Percentiles rank a stretch among this genome's conserved stretches.
Conservation (phyloP, 2,113 vertebrate genomes). For the Varanus komodoensis region DNA sequence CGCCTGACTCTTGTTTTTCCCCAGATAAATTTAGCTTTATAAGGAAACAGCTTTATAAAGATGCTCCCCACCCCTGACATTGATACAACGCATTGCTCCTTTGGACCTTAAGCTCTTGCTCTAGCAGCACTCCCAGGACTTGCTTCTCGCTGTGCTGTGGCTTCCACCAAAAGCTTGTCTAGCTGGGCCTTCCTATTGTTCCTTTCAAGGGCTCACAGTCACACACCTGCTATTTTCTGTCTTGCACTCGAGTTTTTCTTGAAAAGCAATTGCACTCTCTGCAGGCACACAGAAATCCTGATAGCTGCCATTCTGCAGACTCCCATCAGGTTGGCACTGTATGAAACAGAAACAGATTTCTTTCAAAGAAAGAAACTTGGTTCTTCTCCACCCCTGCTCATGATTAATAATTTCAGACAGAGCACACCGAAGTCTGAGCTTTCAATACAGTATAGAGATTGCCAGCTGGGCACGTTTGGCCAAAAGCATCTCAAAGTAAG, state of each 20-base stretch:
- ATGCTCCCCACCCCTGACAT: too few species aligned
- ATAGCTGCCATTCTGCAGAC: background rate
- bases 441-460: background rate
- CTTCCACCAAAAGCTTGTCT: background rate
- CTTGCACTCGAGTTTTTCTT: fast-evolving
- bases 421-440: background rate
- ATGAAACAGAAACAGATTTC: background rate
- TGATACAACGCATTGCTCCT: fast-evolving
- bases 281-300: background rate
- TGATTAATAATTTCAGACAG: background rate
- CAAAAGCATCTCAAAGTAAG: background rate
- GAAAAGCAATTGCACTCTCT: background rate
- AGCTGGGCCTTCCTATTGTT: fast-evolving
- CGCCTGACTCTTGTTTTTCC: too few species aligned
- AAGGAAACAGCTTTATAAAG: background rate
- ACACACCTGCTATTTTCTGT: background rate
- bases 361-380: background rate
- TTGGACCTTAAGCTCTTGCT: background rate
- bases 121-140: fast-evolving
- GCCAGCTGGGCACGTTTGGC: background rate
- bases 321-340: fast-evolving
- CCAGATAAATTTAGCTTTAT: background rate
- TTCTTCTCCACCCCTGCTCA: background rate
- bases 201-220: fast-evolving
- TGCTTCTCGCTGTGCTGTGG: background rate